Evolutionary conservation across 2,888 invertebrate genomes (phyloP), one percentile per base, ranked within the genome.

Genomic region (Campaea margaritaria): DNA sequence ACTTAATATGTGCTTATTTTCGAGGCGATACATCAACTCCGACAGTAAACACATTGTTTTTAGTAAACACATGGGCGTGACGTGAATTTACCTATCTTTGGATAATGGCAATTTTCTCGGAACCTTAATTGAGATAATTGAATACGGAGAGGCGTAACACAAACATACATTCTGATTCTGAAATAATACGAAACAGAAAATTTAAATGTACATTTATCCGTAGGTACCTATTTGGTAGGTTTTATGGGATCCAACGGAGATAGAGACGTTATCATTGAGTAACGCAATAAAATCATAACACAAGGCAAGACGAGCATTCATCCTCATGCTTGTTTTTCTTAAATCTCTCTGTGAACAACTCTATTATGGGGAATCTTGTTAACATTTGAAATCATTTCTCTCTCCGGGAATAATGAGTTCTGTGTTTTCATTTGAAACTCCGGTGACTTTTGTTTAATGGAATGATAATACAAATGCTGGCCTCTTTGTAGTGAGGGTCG

Each of bases 371-470:
- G 82, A 91, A 91, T 87, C 90, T 91, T 90, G 90, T 91, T 92
- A 91, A 90, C 90, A 87, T 92, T 91, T 86, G 88, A 91, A 91
- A 91, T 91, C 85, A 90, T 91, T 90, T 87, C 88, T 87, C 84
- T 82, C 84, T 82, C 86, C 83, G 80, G 78, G 86, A 89, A 90
- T 91, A 90, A 91, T 90, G 90, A 89, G 87, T 88, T 90, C 87
- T 87, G 87, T 87, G 89, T 90, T 91, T 91, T 91, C 88, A 89
- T 89, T 91, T 82, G 89, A 88, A 91, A 90, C 87, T 84, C 86
- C 84, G 86, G 91, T 91, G 91, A 92, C 91, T 91, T 91, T 91
- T 91, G 89, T 91, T 90, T 91, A 92, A 92, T 92, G 91, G 90
- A 92, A 92, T 91, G 89, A 92, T 91, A 92, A 92, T 91, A 91